Base-by-base conservation (phyloP, 2,888 invertebrate species). In the Lasius fuliginosus region DNA sequence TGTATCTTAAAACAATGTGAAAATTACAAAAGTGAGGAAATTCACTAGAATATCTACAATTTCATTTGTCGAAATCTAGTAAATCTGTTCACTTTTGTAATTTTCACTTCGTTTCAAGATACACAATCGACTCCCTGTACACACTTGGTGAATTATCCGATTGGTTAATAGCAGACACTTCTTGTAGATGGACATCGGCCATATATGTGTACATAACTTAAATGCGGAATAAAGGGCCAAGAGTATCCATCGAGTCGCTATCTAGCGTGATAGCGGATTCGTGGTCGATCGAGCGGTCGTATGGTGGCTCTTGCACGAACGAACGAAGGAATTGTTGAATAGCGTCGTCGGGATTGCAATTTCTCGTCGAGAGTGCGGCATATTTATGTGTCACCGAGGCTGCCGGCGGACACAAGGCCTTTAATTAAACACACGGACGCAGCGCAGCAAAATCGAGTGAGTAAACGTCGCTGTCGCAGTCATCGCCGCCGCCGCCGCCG, bases 301-400 rank as follows among this genome's bases (percentile, higher is more conserved):
- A 87, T 82, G 81, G 89, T 86, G 76, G 85, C 83, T 74, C 68
- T 71, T 27, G 36, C 58, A 46, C 58, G 23, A 60, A 46, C 46
- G 46, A 36, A 6, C 23, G 46, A 42, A 74, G 60, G 82, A 85
- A 86, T 84, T 91, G 87, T 88, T 83, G 60, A 88, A 75, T 85
- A 88, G 90, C 91, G 91, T 91, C 90, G 82, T 89, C 84, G 74
- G 67, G 85, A 83, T 84, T 68, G 83, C 86, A 71, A 86, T 88
- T 88, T 85, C 82, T 74, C 60, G 71, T 85, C 85, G 58, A 79
- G 83, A 83, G 46, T 23, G 68, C 67, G 64, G 71, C 74, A 74
- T 85, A 89, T 90, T 90, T 90, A 90, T 87, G 83, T 83, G 71
- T 89, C 64, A 85, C 49, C 84, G 77, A 89, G 85, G 82, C 36